A percentile compares a stretch with the other conserved stretches of the same genome.
phyloP scores from a whole-genome alignment of 2,888 invertebrate species.

The Neoascia interrupta region DNA sequence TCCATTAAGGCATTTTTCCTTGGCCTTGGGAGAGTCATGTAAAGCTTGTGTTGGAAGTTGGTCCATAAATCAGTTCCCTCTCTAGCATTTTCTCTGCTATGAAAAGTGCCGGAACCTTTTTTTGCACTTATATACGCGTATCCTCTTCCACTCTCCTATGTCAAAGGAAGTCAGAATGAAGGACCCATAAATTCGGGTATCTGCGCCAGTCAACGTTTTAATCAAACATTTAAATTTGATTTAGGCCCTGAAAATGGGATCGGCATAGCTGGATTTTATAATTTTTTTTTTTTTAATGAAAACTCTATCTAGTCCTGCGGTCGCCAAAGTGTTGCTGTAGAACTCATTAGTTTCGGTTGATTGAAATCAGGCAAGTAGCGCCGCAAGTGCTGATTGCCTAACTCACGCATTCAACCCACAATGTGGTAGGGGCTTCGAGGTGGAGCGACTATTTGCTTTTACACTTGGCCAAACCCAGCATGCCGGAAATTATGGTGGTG shows the following conservation, averaged over 20 bases:
- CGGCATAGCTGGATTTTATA: slow-evolving; percentile 7
- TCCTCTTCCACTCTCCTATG: slow-evolving; percentile 13
- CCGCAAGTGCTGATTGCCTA: slow-evolving; percentile 46
- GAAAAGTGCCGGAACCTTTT: slow-evolving; percentile 36
- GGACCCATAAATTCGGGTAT: slow-evolving; percentile 56
- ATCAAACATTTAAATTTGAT: slow-evolving; percentile 66
- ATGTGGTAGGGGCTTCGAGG: slow-evolving; percentile 29
- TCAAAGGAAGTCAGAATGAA: not conserved
- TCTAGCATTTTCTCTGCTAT: slow-evolving; percentile 12
- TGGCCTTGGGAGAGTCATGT: not conserved
- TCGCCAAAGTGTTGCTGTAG: slow-evolving; percentile 43
- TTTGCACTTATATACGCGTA: not conserved
- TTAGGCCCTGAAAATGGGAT: slow-evolving; percentile 24
- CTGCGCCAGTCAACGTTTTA: slow-evolving; percentile 44
- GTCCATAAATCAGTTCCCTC: slow-evolving; percentile 56
- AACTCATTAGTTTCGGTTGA: slow-evolving; percentile 30
- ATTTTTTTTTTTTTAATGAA: not conserved
- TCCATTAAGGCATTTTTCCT: slow-evolving; percentile 33
- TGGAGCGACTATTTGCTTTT: slow-evolving; percentile 40
- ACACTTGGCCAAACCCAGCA: slow-evolving; percentile 26
- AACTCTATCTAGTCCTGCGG: slow-evolving; percentile 30
- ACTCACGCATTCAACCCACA: slow-evolving; percentile 37
- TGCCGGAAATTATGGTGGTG: slow-evolving; percentile 44
- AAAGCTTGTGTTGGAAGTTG: slow-evolving; percentile 52
- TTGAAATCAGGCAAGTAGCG: slow-evolving; percentile 15